Evolutionary conservation across 64 coral and sea anemone genomes (phyloP).

Genomic region (Montipora efflorescens): DNA sequence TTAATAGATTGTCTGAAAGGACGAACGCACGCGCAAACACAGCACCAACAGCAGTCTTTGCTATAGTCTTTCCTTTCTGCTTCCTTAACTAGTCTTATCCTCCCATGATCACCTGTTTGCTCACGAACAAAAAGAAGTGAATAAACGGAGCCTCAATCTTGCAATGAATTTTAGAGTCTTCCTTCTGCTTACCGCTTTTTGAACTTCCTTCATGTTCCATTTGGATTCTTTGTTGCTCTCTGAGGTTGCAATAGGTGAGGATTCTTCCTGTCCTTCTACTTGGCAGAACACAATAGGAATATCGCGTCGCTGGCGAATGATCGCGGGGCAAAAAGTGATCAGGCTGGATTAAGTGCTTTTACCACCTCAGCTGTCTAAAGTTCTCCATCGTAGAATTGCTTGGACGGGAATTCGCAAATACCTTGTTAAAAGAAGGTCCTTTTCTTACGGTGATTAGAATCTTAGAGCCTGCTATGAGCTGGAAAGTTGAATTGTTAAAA

Average conservation of each 20-base stretch:
- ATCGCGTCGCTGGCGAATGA: not conserved
- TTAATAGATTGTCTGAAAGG: too few relatives aligned
- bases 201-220: constrained; percentile 80
- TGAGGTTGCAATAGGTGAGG: constrained; percentile 63
- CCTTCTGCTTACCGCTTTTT: constrained; percentile 63
- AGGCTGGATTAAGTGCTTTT: constrained; percentile 19
- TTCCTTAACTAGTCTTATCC: too few relatives aligned
- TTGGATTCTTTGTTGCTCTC: constrained; percentile 85
- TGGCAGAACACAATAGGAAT: constrained; percentile 76
- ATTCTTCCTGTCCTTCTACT: constrained; percentile 83
- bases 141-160: not conserved
- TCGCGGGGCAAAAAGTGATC: constrained; percentile 78
- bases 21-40: too few relatives aligned
- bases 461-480: not conserved
- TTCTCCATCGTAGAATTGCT: constrained; percentile 62
- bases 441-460: not conserved
- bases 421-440: not conserved
- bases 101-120: too few relatives aligned
- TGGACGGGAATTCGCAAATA: constrained; percentile 86
- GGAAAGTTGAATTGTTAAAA: not conserved
- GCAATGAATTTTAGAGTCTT: not conserved
- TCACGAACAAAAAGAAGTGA: too few relatives aligned
- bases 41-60: too few relatives aligned
- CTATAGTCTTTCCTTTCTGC: too few relatives aligned
- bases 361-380: constrained; percentile 67